Conservation (phyloP, 2,888 invertebrate species). For the Cataglyphis livida region DNA sequence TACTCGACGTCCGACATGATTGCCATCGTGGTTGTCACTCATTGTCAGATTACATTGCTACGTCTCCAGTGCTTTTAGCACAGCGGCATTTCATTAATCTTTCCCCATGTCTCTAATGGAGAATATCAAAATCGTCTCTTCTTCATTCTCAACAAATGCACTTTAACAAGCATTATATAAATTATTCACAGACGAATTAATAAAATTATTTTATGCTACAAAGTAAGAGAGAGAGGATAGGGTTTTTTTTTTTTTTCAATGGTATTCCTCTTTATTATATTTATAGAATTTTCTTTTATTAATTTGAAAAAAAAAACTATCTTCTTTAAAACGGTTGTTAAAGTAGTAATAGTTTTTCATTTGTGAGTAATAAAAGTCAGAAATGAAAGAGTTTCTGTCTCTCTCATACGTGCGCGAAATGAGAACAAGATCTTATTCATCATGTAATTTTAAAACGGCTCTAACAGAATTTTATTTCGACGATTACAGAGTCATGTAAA, state of each 20-base stretch:
- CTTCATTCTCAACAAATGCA: background rate
- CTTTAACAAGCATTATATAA: background rate
- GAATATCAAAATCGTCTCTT: background rate
- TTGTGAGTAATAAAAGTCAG: background rate
- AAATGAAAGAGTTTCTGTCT: background rate
- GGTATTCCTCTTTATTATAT: background rate
- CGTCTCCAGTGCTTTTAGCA: constrained; percentile 26
- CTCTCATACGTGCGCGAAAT: background rate
- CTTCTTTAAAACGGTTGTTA: background rate
- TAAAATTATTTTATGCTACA: background rate
- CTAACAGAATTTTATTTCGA: background rate
- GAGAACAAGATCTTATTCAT: background rate
- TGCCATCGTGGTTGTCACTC: constrained; percentile 41
- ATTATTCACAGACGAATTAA: background rate
- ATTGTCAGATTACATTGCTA: constrained; percentile 27
- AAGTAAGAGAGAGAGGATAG: background rate
- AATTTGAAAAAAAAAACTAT: background rate
- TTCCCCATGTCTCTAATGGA: background rate
- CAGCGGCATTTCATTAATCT: background rate
- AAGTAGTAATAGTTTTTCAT: background rate
- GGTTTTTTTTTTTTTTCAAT: background rate
- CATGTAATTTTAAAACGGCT: background rate
- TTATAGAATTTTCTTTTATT: background rate
- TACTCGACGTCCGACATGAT: constrained; percentile 61
- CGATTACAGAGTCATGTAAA: background rate